These are phyloP conservation scores for Desmophyllum pertusum DNA, from an alignment of 92 coral and sea anemone species.

Conservation along the genomic window DNA sequence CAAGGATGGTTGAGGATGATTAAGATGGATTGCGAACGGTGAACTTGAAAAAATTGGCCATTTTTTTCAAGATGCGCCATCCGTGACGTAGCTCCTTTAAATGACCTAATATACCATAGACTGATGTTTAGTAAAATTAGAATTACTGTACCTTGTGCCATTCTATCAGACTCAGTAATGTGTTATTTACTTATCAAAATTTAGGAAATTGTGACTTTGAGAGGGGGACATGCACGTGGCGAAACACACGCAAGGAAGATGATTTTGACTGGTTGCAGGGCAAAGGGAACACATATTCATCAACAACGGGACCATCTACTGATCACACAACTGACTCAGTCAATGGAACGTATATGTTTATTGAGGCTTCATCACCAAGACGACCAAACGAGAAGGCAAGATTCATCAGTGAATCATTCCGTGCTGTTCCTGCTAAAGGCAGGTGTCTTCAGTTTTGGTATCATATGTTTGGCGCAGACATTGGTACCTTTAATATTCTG, in stretches of 20 bases:
- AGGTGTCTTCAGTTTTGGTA: slow-evolving; percentile 94
- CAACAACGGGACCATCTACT: slow-evolving; percentile 81
- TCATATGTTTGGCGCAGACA: slow-evolving; percentile 88
- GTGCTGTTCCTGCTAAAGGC: slow-evolving; percentile 60
- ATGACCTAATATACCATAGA: no score
- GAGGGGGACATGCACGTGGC: slow-evolving; percentile 90
- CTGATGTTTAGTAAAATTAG: no score
- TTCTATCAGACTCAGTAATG: no score
- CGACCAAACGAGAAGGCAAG: slow-evolving; percentile 80
- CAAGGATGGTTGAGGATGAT: no score
- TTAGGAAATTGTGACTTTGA: slow-evolving; percentile 93
- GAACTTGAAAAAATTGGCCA: no score
- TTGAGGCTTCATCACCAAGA: slow-evolving; percentile 95
- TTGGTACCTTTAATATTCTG: slow-evolving; percentile 80
- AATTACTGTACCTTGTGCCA: no score
- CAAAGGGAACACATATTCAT: slow-evolving; percentile 74
- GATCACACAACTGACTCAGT: slow-evolving; percentile 91
- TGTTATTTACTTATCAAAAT: neutral
- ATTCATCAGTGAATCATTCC: slow-evolving; percentile 76
- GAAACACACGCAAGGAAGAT: slow-evolving; percentile 80
- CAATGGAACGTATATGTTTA: slow-evolving; percentile 91
- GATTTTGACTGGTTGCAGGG: slow-evolving; percentile 95
- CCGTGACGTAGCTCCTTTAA: no score
- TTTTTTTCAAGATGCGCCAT: no score
- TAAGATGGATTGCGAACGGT: no score